Evolutionary conservation across 2,888 invertebrate genomes (phyloP), one percentile per base, ranked within the genome.

Genomic region (Cotesia congregata): DNA sequence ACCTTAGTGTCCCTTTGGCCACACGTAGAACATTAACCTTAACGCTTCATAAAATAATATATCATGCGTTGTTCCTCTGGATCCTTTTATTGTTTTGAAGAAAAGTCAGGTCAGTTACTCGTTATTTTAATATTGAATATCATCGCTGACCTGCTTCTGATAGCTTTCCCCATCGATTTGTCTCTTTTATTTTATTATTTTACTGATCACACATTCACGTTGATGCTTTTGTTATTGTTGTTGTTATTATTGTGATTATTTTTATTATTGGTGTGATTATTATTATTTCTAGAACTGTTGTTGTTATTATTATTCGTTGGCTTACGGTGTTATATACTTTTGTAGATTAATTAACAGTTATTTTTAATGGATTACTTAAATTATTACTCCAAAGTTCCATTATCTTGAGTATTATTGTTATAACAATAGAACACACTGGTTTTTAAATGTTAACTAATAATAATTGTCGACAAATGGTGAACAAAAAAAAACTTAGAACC

Each of bases 91-190:
- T 50, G 12, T 50, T 67, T 70, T 59, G 9, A 67, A 72, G 39
- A 39, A 67, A 72, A 38, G 40, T 78, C 59, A 74, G 81, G 77
- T 82, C 77, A 79, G 80, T 83, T 76, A 62, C 76, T 75, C 70
- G 50, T 50, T 50, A 7, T 12, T 65, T 30, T 30, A 30, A 30
- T 12, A 12, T 71, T 79, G 71, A 76, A 76, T 75, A 75, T 80
- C 80, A 79, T 79, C 76, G 73, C 68, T 76, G 80, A 80, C 78
- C 74, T 75, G 80, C 74, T 77, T 75, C 62, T 77, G 70, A 79
- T 78, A 74, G 77, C 78, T 82, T 81, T 77, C 80, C 80, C 79
- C 82, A 81, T 81, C 70, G 77, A 80, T 71, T 78, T 75, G 64
- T 74, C 73, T 60, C 78, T 72, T 74, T 70, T 79, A 77, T 78